Conservation (phyloP, 2,113 vertebrate genomes). For the Phrynocephalus versicolor region DNA sequence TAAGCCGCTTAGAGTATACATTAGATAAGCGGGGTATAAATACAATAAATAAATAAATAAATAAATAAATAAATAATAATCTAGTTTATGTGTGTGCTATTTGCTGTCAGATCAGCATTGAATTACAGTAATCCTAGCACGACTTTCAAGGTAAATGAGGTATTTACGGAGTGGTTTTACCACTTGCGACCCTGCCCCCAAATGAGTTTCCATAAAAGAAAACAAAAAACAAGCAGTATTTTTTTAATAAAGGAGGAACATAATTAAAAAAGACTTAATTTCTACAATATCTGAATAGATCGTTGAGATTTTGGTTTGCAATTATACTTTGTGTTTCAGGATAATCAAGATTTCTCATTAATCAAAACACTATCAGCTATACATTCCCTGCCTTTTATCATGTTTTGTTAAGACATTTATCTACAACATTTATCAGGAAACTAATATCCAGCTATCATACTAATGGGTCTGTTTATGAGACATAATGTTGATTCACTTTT, state of each 20-base stretch:
- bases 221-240: no score
- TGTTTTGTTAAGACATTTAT: constrained; percentile 20
- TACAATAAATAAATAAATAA: no score
- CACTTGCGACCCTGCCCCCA: no score
- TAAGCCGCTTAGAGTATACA: no score
- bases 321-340: constrained; percentile 29
- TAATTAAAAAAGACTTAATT: background rate
- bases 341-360: background rate
- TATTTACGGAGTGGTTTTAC: no score
- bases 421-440: constrained; percentile 34
- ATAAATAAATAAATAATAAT: no score
- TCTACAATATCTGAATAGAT: constrained; percentile 17
- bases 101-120: no score
- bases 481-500: constrained; percentile 37
- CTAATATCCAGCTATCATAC: constrained; percentile 30
- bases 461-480: constrained; percentile 13
- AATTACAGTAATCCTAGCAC: no score
- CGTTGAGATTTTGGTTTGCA: background rate
- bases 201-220: background rate
- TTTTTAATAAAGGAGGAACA: no score
- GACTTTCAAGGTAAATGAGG: no score
- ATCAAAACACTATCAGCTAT: constrained; percentile 24
- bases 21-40: no score
- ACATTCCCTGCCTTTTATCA: constrained; percentile 7
- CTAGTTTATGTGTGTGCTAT: no score